These are phyloP conservation scores for Pristionchus mayeri DNA, from an alignment of 2,888 invertebrate genomes.

Conservation along the genomic window DNA sequence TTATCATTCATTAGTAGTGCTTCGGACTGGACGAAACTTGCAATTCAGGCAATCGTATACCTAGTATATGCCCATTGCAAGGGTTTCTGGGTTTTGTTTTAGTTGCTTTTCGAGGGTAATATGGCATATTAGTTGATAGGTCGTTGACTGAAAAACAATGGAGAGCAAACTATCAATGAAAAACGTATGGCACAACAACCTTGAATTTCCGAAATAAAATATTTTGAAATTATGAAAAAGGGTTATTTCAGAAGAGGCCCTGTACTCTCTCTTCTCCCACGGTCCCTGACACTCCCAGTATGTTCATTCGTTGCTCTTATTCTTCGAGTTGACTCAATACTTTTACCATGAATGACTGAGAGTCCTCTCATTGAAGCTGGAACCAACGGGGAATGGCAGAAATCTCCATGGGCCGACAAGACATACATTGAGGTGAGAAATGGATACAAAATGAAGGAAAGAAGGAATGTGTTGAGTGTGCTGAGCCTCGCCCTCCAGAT, in stretches of 20 bases:
- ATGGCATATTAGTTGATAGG: no score
- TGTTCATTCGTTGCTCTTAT: neutral
- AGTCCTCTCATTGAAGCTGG: neutral
- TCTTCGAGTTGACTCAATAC: no score
- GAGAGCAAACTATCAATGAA: no score
- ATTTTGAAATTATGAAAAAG: neutral
- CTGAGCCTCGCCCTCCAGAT: constrained; percentile 65
- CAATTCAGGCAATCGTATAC: no score
- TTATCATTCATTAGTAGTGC: no score
- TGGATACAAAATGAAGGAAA: no score
- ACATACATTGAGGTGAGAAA: constrained; percentile 65
- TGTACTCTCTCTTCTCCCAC: constrained; percentile 5
- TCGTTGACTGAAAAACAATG: no score
- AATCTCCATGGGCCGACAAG: constrained; percentile 59
- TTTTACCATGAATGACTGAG: no score
- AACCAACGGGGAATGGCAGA: constrained; percentile 53
- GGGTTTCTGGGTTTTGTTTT: no score
- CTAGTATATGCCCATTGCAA: no score
- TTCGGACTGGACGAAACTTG: no score
- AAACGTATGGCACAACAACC: neutral
- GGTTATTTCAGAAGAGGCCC: neutral
- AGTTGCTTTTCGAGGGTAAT: no score
- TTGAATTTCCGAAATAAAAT: neutral
- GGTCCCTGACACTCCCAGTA: constrained; percentile 19
- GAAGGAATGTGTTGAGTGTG: constrained; percentile 57